These are phyloP conservation scores for Melospiza georgiana DNA, from an alignment of 2,113 vertebrate genomes.

Conservation along the genomic window DNA sequence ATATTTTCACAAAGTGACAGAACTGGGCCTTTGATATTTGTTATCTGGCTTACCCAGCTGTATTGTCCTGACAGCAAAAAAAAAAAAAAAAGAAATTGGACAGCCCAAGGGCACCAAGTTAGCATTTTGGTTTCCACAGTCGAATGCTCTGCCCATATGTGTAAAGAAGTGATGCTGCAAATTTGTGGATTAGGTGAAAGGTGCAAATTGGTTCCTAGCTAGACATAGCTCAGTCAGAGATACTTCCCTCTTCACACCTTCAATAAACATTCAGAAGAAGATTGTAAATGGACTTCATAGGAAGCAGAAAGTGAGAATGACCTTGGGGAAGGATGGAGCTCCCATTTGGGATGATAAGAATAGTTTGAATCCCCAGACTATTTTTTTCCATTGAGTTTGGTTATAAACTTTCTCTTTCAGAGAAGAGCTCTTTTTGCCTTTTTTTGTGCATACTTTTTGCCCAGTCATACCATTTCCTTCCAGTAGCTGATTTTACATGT, in stretches of 20 bases:
- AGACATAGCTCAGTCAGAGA: background rate
- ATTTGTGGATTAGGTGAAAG: background rate
- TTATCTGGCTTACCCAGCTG: background rate
- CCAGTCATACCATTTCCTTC: background rate
- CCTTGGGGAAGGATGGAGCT: background rate
- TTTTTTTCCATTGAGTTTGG: background rate
- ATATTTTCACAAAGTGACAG: background rate
- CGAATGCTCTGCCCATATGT: background rate
- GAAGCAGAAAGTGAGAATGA: background rate
- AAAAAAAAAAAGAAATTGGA: background rate
- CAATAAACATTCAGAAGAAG: background rate
- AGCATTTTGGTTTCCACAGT: background rate
- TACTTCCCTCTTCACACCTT: background rate
- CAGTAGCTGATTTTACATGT: conserved; percentile 11
- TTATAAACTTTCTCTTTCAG: background rate
- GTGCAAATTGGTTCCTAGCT: background rate
- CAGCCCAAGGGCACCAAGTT: background rate
- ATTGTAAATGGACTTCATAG: background rate
- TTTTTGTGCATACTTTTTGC: background rate
- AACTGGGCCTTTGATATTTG: background rate
- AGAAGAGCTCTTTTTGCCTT: background rate
- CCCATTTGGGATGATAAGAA: background rate
- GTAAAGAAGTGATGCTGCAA: background rate
- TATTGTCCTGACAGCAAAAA: background rate
- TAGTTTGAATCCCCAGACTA: background rate